Base-by-base conservation (phyloP, 2,888 invertebrate genomes). In the Lathronympha strigana region DNA sequence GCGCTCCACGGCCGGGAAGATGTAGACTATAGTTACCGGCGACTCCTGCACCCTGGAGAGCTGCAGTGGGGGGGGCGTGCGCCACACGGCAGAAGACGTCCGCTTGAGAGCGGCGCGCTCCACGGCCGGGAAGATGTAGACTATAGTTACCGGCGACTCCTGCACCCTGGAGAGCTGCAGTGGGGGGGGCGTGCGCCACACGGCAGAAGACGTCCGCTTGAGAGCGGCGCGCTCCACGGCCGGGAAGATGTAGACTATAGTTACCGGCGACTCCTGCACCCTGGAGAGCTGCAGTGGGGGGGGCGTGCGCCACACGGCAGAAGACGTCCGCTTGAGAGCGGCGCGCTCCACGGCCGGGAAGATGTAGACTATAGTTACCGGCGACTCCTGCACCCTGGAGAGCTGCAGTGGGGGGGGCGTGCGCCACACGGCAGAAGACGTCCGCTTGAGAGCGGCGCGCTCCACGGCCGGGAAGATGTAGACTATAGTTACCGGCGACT, bases 41-140 rank as follows among this genome's bases (percentile, higher is more conserved):
- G 76, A 81, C 76, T 84, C 81, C 0, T 84, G 81, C 77, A 94
- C 83, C 76, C 93, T 88, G 2, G 94, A 93, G 78, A 93, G 94
- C 49, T 94, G 53, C 6, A 11, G 67, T 0, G 66, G 84, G 1
- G 95, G 95, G 50, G 95, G 95, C 11, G 95, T 94, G 71, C 94
- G 93, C 96, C 96, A 96, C 60, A 95, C 92, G 43, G 95, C 95
- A 74, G 95, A 95, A 0, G 96, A 96, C 40, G 95, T 95, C 47
- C 96, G 92, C 81, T 94, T 94, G 74, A 96, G 87, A 43, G 93
- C 90, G 53, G 88, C 88, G 55, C 94, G 93, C 81, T 95, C 94
- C 70, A 96, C 95, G 68, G 87, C 85, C 43, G 94, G 94, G 90
- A 96, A 96, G 54, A 8, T 2, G 2, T 4, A 25, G 25, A 25